These are phyloP conservation scores for Centropyge bicolor DNA, from an alignment of 2,797 vertebrate species.

Conservation along the genomic window DNA sequence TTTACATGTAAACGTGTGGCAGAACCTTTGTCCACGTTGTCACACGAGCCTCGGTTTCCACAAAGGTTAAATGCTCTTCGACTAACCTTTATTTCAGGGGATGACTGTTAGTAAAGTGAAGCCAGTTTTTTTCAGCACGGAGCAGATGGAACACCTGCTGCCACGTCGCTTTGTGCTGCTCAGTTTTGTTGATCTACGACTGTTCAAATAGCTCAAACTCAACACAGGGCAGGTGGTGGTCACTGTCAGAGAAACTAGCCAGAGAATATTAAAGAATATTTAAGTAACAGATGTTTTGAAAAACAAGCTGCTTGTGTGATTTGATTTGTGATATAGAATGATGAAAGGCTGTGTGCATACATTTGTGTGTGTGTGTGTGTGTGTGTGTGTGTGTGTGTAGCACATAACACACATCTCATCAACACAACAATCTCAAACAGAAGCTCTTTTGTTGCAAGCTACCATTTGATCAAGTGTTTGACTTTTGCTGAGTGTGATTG, in stretches of 20 bases:
- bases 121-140: background rate
- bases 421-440: slow-evolving; percentile 15
- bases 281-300: slow-evolving; percentile 36
- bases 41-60: background rate
- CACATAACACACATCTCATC: background rate
- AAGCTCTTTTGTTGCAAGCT: background rate
- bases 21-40: background rate
- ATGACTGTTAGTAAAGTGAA: background rate
- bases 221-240: slow-evolving; percentile 47
- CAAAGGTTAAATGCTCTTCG: background rate
- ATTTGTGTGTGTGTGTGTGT: slow-evolving; percentile 5
- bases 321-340: slow-evolving; percentile 20
- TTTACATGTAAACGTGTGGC: too few relatives aligned
- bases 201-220: slow-evolving; percentile 60
- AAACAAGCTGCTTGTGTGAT: slow-evolving; percentile 18
- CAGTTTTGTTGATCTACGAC: slow-evolving; percentile 51
- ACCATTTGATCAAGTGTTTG: background rate
- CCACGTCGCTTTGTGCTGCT: slow-evolving; percentile 44
- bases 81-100: background rate
- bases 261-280: slow-evolving; percentile 34
- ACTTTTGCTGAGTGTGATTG: slow-evolving; percentile 28
- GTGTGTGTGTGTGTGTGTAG: background rate
- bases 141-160: slow-evolving; percentile 64
- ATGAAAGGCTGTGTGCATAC: slow-evolving; percentile 20
- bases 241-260: slow-evolving; percentile 24